These are phyloP conservation scores for Apodemus agrarius DNA, from an alignment of 2,797 vertebrate species.

Conservation along the genomic window DNA sequence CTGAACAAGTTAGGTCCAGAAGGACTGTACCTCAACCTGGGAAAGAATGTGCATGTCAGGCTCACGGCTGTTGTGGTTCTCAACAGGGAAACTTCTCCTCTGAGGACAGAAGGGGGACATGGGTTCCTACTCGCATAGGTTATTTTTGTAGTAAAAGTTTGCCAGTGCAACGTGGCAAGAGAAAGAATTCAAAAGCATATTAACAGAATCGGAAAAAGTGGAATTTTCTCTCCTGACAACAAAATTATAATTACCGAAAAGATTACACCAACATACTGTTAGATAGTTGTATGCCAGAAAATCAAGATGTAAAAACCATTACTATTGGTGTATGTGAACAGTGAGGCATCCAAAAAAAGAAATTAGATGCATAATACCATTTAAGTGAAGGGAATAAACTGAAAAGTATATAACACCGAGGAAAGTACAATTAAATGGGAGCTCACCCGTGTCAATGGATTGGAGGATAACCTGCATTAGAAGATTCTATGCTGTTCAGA, in stretches of 20 bases:
- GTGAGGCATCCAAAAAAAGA: neutral
- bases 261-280: neutral
- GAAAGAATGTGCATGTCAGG: neutral
- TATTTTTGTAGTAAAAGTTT: neutral
- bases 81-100: neutral
- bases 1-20: neutral
- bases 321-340: neutral
- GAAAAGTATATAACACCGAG: neutral
- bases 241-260: neutral
- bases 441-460: neutral
- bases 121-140: neutral
- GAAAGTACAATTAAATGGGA: neutral
- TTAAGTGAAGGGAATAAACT: neutral
- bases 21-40: too few species aligned
- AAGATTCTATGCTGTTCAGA: neutral
- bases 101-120: neutral
- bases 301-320: neutral
- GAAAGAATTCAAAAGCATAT: neutral
- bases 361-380: neutral
- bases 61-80: neutral
- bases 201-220: neutral
- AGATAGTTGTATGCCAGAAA: neutral
- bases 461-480: neutral
- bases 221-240: neutral
- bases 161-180: neutral